phyloP scores from a whole-genome alignment of 2,888 invertebrate genomes.

The Reticulitermes lucifugus region DNA sequence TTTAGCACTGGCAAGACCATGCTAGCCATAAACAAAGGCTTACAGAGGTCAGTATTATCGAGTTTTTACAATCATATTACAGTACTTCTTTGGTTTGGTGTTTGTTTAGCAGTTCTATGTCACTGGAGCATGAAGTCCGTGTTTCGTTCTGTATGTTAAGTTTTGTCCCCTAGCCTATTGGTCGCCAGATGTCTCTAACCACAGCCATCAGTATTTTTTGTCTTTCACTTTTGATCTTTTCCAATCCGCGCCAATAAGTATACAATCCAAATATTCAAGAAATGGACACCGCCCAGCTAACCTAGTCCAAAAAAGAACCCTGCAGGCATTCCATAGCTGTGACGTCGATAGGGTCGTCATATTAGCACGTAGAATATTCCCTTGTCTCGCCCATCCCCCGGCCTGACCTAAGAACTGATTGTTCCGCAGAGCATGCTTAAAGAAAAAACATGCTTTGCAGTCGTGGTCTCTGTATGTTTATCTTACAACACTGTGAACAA shows the following conservation, averaged over 20 bases:
- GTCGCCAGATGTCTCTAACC: slow-evolving; percentile 21
- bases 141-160: slow-evolving; percentile 53
- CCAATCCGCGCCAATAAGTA: not conserved
- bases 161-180: slow-evolving; percentile 48
- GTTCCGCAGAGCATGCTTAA: not conserved
- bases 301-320: not conserved
- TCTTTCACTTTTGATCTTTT: not conserved
- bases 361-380: not conserved
- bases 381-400: not conserved
- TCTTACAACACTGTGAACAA: slow-evolving; percentile 1
- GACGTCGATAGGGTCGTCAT: not conserved
- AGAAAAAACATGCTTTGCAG: not conserved
- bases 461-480: slow-evolving; percentile 5
- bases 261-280: not conserved
- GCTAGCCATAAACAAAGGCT: slow-evolving; percentile 88
- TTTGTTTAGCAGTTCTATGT: slow-evolving; percentile 57
- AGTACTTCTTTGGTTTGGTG: slow-evolving; percentile 55
- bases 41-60: slow-evolving; percentile 77
- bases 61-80: slow-evolving; percentile 54
- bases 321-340: not conserved
- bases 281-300: not conserved
- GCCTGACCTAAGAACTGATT: not conserved
- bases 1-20: slow-evolving; percentile 85
- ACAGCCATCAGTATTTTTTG: slow-evolving; percentile 17
- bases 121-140: slow-evolving; percentile 54